Evolutionary conservation across 2,113 vertebrate species (phyloP), one percentile per base, ranked within the genome.

Genomic region (Pedetes capensis): DNA sequence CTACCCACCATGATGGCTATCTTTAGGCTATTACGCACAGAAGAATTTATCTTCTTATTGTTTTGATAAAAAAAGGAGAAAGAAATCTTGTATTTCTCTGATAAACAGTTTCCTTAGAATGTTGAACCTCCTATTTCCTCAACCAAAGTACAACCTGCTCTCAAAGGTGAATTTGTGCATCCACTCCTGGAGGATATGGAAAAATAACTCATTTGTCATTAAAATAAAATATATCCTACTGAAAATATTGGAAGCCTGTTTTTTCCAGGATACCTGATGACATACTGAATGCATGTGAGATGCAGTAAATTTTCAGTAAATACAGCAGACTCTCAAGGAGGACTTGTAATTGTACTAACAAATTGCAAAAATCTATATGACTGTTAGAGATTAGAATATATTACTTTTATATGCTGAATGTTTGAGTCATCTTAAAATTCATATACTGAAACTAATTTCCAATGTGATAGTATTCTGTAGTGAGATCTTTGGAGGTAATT

Each of bases 161-260:
- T 76, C 27, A 42, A 80, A 64, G n/a, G 39, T 89, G 39, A 81
- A 51, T 57, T 44, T 57, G 29, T 88, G 59, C 6, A 32, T 74
- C 6, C 5, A 27, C 51, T 83, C 80, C 64, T 66, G 63, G 6
- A 89, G 53, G 85, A 83, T 10, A 57, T 71, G 47, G 78, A 55
- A 76, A 93, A 63, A 13, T 47, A 66, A 81, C 63, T 72, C 5
- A 86, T 59, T 89, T 71, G 78, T 78, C 34, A 72, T 59, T 51
- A 66, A 89, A 86, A 76, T 72, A 78, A n/a, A 95, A 64, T 64
- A 37, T 49, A 66, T 76, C 8, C 37, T 89, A 47, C 59, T 63
- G 63, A 85, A 93, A 85, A 80, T 69, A 53, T 29, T 76, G 16
- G 27, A 74, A 8, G 32, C 7, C 1, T 47, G 25, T 89, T 96